A percentile compares a stretch with the other conserved stretches of the same genome.
These are phyloP conservation scores for Speoplatyrhinus poulsoni DNA, from an alignment of 2,113 vertebrate species.

Conservation along the genomic window DNA sequence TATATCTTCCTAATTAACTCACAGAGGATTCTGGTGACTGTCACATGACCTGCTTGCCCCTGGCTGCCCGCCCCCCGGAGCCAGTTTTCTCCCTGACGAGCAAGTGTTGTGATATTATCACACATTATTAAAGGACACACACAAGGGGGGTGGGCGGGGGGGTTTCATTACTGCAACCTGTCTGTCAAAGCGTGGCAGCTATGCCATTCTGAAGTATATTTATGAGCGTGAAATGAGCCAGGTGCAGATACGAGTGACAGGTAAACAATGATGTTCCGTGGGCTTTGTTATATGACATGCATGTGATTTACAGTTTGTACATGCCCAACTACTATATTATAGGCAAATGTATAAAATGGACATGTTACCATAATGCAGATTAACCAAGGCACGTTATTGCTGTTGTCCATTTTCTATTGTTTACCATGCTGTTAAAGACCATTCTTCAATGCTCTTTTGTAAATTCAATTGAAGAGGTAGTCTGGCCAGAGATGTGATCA, in stretches of 20 bases:
- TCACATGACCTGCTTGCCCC: conserved; percentile 49
- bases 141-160: neutral
- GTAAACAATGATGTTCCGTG: neutral
- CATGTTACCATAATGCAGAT: neutral
- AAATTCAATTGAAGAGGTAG: too few species aligned
- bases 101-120: conserved; percentile 41
- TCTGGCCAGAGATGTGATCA: too few species aligned
- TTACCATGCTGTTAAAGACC: too few species aligned
- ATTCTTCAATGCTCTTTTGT: too few species aligned
- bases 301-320: conserved; percentile 9
- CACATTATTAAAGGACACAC: conserved; percentile 19
- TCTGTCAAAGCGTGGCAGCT: conserved; percentile 34
- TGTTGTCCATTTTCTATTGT: too few species aligned
- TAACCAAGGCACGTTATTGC: neutral
- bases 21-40: conserved; percentile 51
- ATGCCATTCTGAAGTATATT: conserved; percentile 31
- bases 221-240: conserved; percentile 28
- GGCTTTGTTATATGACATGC: neutral
- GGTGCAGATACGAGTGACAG: conserved; percentile 22
- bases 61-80: conserved; percentile 21
- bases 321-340: neutral
- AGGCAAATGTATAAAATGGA: neutral
- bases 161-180: conserved; percentile 30
- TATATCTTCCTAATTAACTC: conserved; percentile 61
- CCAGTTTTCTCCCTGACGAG: conserved; percentile 28